phyloP scores from a whole-genome alignment of 2,797 vertebrate genomes.

The Bucorvus abyssinicus region DNA sequence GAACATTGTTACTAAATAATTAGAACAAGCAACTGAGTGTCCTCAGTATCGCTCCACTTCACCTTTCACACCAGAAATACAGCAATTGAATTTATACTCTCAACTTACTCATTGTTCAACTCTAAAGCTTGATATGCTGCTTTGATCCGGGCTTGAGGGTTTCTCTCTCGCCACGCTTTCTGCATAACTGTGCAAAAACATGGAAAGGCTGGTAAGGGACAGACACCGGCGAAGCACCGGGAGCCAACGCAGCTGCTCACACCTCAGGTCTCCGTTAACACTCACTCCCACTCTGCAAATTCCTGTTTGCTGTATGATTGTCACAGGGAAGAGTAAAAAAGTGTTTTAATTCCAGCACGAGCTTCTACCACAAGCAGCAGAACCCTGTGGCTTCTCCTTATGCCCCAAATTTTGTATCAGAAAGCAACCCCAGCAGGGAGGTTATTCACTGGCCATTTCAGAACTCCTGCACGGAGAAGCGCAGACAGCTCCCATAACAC shows the following conservation, averaged over 20 bases:
- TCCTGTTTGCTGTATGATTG: not conserved
- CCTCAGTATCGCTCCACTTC: not conserved
- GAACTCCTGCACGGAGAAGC: not conserved
- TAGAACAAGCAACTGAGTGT: not conserved
- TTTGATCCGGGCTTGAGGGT: constrained; percentile 95
- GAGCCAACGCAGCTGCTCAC: not conserved
- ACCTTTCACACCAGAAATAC: not conserved
- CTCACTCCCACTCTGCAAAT: not conserved
- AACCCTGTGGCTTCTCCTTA: not conserved
- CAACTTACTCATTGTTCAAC: constrained; percentile 94
- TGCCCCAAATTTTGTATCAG: not conserved
- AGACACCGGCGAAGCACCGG: not conserved
- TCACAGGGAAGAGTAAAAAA: not conserved
- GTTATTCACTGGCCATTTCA: not conserved
- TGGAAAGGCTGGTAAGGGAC: constrained; percentile 31
- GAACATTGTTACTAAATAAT: not conserved
- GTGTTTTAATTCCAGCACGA: not conserved
- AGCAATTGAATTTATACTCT: not conserved
- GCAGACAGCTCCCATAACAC: constrained; percentile 8
- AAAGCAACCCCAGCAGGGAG: not conserved
- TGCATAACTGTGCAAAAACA: constrained; percentile 89
- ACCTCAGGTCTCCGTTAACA: not conserved
- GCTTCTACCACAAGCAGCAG: not conserved
- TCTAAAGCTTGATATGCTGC: constrained; percentile 97
- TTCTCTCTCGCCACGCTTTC: constrained; percentile 98